Base-by-base conservation (phyloP, 2,888 invertebrate genomes). In the Xylocampa areola region DNA sequence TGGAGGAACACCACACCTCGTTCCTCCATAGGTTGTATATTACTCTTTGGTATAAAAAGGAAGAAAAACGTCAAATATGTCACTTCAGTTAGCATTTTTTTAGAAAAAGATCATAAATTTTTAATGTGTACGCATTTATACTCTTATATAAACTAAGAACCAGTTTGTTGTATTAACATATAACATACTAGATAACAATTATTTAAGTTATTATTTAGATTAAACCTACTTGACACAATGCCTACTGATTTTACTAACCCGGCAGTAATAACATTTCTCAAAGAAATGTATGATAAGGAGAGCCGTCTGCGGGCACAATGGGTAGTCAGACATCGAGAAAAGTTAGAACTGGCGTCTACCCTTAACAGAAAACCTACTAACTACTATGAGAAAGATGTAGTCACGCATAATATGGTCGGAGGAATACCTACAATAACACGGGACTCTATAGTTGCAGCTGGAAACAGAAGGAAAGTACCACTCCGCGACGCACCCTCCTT, bases 271-370 rank as follows among this genome's bases (percentile, higher is more conserved):
- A 81, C 77, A 47, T 82, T 87, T 58, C 77, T 88, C 5, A 79
- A 77, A 19, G 87, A 88, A 65, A 82, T 76, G 44, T 85, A 85
- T 62, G 84, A 86, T 35, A 86, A 81, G 43, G 88, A 88, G 57
- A 85, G 79, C 49, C 78, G 79, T 1, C 60, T 85, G 4, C 79
- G 87, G 0, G 59, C 84, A 5, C 84, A 80, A 29, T 89, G 89
- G 89, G 79, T 82, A 13, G 63, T 68, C 39, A 83, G 82, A 52
- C 75, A 88, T 55, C 68, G 63, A 10, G 66, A 76, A 13, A 57
- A 52, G 16, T 75, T 89, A 25, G 65, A 81, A 23, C 50, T 85
- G 48, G 87, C 88, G 1, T 84, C 85, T 0, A 84, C 84, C 1
- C 76, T 88, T 2, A 59, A 53, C 0, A 76, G 87, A 14, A 77